Percentiles rank a stretch among this genome's conserved stretches.
Conservation (phyloP, 2,888 invertebrate genomes). For the Sesia bembeciformis region DNA sequence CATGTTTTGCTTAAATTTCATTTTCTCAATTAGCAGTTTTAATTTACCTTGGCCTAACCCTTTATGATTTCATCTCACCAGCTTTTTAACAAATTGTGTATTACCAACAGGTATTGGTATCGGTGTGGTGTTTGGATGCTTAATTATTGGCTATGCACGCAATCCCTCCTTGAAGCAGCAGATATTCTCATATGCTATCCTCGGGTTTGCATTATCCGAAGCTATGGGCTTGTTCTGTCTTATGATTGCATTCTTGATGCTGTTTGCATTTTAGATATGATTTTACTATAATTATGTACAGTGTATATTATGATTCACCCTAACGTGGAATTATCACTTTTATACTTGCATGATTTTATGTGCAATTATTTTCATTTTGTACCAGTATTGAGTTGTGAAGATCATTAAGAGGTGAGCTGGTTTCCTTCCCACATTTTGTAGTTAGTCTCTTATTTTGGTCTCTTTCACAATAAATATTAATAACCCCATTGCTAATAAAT, state of each 20-base stretch:
- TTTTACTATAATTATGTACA: conserved; percentile 22
- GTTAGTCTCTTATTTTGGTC: no score
- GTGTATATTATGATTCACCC: conserved; percentile 30
- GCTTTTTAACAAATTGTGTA: conserved; percentile 15
- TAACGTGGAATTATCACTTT: conserved; percentile 15
- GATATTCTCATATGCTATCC: conserved; percentile 97
- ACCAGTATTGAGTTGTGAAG: conserved; percentile 8
- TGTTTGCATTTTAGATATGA: conserved; percentile 88
- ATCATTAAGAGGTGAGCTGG: conserved; percentile 28
- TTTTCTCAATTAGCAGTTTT: neutral
- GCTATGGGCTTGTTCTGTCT: conserved; percentile 99
- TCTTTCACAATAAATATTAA: no score
- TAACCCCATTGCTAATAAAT: no score
- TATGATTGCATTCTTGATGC: conserved; percentile 98
- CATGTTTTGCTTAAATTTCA: no score
- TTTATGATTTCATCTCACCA: neutral
- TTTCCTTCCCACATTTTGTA: conserved; percentile 2
- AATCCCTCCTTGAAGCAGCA: conserved; percentile 98
- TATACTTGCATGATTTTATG: conserved; percentile 26
- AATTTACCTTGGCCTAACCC: conserved; percentile 2
- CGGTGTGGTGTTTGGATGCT: conserved; percentile 96
- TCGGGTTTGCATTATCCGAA: conserved; percentile 98
- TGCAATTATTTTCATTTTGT: conserved; percentile 14
- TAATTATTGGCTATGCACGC: conserved; percentile 96
- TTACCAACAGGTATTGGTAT: conserved; percentile 91